phyloP scores from a whole-genome alignment of 2,888 invertebrate genomes.

The Acleris cristana region DNA sequence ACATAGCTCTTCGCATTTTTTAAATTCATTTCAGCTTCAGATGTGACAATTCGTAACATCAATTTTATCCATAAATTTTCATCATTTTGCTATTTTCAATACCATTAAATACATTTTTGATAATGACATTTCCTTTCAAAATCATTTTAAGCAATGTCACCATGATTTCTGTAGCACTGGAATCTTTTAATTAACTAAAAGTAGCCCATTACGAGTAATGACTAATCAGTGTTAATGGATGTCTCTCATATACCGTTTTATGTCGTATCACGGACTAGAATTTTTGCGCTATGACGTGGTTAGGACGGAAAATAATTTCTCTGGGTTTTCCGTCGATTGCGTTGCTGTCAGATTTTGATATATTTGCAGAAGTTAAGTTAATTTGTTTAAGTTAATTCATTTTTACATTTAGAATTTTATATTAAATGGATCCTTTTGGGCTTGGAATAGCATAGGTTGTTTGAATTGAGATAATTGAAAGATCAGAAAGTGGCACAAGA shows the following conservation, averaged over 20 bases:
- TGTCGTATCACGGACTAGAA: slow-evolving; percentile 51
- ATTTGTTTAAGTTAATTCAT: not conserved
- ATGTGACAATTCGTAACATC: too few relatives aligned
- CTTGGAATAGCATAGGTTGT: too few relatives aligned
- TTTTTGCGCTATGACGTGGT: slow-evolving; percentile 40
- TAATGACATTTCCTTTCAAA: not conserved
- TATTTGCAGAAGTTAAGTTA: not conserved
- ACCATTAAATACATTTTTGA: not conserved
- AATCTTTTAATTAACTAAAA: slow-evolving; percentile 42
- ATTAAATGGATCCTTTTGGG: too few relatives aligned
- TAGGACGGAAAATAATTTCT: not conserved
- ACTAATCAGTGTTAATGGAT: slow-evolving; percentile 66
- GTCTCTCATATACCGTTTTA: slow-evolving; percentile 49
- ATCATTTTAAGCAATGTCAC: too few relatives aligned
- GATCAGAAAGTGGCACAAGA: too few relatives aligned
- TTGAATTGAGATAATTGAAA: too few relatives aligned
- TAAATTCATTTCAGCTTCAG: too few relatives aligned
- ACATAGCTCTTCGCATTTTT: too few relatives aligned
- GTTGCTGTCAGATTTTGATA: not conserved
- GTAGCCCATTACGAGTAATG: slow-evolving; percentile 60
- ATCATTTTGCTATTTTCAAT: not conserved
- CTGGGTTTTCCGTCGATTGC: not conserved
- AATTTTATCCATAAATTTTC: not conserved
- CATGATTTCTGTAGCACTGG: slow-evolving; percentile 15
- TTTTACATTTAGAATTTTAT: too few relatives aligned